Evolutionary conservation across 2,888 invertebrate species (phyloP), one percentile per base, ranked within the genome.

Genomic region (Ecliptopera silaceata): DNA sequence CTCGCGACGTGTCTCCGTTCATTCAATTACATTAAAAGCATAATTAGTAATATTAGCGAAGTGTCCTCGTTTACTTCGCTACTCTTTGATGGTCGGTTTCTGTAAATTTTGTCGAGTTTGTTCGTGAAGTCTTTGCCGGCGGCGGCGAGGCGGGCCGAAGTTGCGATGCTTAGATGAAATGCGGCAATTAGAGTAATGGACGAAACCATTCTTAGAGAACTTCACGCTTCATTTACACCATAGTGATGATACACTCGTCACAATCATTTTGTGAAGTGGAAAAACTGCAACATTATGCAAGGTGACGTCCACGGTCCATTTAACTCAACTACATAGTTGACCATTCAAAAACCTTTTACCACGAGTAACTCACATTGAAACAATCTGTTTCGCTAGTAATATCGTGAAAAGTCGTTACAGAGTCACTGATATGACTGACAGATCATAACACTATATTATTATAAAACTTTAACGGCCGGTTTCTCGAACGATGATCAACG

Each of bases 131-230:
- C 82, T 80, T 76, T 76, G 75, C 74, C 52, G 53, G 53, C 74
- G 75, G 53, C 74, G 75, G 15, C 74, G 75, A 5, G 18, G 60
- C 77, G 78, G 73, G 76, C 74, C 76, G 77, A 87, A 88, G 80
- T 90, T 88, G 79, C 76, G 78, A 86, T 84, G 84, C 82, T 86
- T 83, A 84, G 85, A 85, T 84, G 88, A 87, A 89, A 87, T 85
- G 84, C 84, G 85, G 84, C 88, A 91, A 91, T 91, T 90, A 91
- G 80, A 82, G 83, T 89, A 91, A 91, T 91, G 88, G 88, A 88
- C 80, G 72, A 83, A 85, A 86, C 87, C 85, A 84, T 79, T 76
- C 76, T 66, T 69, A 72, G 77, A 70, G 73, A 82, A 87, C 88
- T 88, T 88, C 85, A 84, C 81, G 85, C 80, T 87, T 82, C 83